Evolutionary conservation across 2,113 vertebrate genomes (phyloP).

Genomic region (Nymphicus hollandicus): DNA sequence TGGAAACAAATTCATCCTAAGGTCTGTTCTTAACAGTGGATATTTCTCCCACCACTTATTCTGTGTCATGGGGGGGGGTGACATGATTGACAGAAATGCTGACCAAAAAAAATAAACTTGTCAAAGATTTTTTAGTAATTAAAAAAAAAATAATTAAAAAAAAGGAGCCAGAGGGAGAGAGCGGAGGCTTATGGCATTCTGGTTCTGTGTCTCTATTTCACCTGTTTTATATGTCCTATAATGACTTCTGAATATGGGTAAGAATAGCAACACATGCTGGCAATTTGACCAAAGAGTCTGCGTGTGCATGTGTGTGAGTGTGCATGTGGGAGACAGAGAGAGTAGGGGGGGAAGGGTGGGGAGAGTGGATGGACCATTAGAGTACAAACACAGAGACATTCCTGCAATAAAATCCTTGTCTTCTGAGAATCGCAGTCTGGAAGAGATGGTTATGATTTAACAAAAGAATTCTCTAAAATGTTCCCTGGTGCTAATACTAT

Average conservation of each 20-base stretch:
- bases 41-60: neutral
- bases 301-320: neutral
- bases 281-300: neutral
- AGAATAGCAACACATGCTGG: slow-evolving; percentile 18
- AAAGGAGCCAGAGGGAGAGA: neutral
- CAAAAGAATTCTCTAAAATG: slow-evolving; percentile 17
- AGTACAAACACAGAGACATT: slow-evolving; percentile 10
- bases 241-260: neutral
- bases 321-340: neutral
- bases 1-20: neutral
- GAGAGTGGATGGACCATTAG: neutral
- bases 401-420: slow-evolving; percentile 25
- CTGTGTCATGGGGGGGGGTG: neutral
- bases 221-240: slow-evolving; percentile 24
- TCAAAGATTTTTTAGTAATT: neutral
- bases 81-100: neutral
- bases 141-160: no score
- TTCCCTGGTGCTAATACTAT: slow-evolving; percentile 25
- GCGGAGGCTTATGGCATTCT: neutral
- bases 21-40: neutral
- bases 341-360: neutral
- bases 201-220: neutral
- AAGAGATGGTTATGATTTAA: slow-evolving; percentile 26
- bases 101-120: neutral
- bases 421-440: neutral